phyloP scores from a whole-genome alignment of 2,888 invertebrate genomes.

The Rhimphoctona megacephalus region DNA sequence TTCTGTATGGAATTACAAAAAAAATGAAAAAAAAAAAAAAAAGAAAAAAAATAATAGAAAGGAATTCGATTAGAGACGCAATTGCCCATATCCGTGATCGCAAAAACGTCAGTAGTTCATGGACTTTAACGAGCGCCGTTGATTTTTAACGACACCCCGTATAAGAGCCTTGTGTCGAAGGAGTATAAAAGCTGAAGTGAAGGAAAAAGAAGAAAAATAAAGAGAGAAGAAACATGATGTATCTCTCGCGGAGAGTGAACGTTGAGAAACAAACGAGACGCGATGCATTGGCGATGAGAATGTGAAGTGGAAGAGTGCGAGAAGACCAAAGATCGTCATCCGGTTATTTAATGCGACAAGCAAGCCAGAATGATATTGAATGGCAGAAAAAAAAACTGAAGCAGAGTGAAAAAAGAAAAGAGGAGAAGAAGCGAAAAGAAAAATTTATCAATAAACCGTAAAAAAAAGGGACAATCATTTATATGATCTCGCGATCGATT shows the following conservation, averaged over 20 bases:
- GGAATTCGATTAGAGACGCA: not conserved
- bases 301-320: conserved; percentile 28
- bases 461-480: no score
- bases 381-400: conserved; percentile 9
- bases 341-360: conserved; percentile 37
- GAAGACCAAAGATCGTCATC: conserved; percentile 40
- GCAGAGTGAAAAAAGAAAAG: conserved; percentile 14
- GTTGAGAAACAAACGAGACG: conserved; percentile 20
- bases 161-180: conserved; percentile 21
- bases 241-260: conserved; percentile 51
- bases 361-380: conserved; percentile 24
- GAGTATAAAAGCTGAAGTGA: not conserved
- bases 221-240: conserved; percentile 51
- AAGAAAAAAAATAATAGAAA: not conserved
- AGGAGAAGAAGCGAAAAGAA: conserved; percentile 24
- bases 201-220: not conserved
- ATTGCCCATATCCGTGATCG: not conserved
- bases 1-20: not conserved
- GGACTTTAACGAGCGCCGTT: conserved; percentile 42
- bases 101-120: conserved; percentile 25
- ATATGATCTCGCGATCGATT: not conserved
- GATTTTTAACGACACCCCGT: conserved; percentile 64
- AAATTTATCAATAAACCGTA: conserved; percentile 7
- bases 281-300: conserved; percentile 39
- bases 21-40: not conserved